These are phyloP conservation scores for Echinometra lucunter DNA, from an alignment of 53 echinoderm and acorn worm species.

Conservation along the genomic window DNA sequence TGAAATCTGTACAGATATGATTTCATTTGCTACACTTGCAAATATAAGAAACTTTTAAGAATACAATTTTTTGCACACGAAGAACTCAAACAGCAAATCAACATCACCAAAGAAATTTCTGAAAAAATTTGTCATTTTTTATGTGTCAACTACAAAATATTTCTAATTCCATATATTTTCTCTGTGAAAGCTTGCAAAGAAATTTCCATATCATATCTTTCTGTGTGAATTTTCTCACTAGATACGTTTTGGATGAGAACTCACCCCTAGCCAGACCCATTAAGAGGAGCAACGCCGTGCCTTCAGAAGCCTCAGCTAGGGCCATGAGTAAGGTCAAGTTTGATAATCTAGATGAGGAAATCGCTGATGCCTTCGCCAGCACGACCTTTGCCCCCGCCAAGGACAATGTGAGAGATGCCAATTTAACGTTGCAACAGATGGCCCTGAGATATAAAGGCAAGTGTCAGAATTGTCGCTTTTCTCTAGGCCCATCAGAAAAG, in stretches of 20 bases:
- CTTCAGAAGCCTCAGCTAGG: conserved; percentile 76
- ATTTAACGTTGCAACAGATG: conserved; percentile 82
- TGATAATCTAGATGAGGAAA: conserved; percentile 79
- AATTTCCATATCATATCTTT: too few relatives aligned
- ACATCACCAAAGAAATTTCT: too few relatives aligned
- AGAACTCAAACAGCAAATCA: too few relatives aligned
- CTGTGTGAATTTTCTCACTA: not conserved
- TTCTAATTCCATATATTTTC: not conserved
- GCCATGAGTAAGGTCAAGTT: conserved; percentile 74
- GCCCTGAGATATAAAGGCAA: conserved; percentile 83
- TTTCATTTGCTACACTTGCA: too few relatives aligned
- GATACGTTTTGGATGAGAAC: conserved; percentile 81
- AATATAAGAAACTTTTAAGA: too few relatives aligned
- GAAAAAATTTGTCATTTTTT: too few relatives aligned
- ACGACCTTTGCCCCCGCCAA: conserved; percentile 68
- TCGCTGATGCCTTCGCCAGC: conserved; percentile 75
- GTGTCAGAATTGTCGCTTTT: not conserved
- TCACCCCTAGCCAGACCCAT: conserved; percentile 78
- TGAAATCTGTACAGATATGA: too few relatives aligned
- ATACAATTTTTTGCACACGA: too few relatives aligned
- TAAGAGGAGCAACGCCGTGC: conserved; percentile 80
- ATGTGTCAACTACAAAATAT: too few relatives aligned
- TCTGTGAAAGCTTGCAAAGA: not conserved
- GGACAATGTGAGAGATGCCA: conserved; percentile 78
- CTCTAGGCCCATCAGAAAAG: too few relatives aligned